These are phyloP conservation scores for Cromileptes altivelis DNA, from an alignment of 2,113 vertebrate genomes.

Conservation along the genomic window DNA sequence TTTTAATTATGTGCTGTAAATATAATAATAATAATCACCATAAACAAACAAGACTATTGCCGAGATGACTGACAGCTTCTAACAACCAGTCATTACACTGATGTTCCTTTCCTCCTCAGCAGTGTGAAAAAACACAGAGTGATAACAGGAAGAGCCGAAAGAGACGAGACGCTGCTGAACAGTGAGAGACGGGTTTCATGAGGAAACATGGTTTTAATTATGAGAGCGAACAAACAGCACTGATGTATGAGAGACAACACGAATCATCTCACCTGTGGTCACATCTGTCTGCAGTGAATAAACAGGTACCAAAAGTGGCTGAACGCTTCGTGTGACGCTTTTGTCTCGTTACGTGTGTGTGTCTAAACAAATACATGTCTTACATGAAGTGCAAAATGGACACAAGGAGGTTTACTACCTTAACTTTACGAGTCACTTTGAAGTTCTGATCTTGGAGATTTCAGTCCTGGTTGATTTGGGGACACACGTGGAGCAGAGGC, in stretches of 20 bases:
- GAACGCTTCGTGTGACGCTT: too few relatives aligned
- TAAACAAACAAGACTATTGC: slow-evolving; percentile 16
- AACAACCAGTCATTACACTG: background rate
- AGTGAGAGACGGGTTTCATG: background rate
- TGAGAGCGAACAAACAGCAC: background rate
- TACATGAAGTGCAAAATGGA: too few relatives aligned
- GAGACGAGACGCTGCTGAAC: background rate
- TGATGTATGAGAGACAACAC: background rate
- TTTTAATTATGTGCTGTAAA: slow-evolving; percentile 2
- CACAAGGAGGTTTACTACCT: too few relatives aligned
- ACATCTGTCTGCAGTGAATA: too few relatives aligned
- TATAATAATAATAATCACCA: background rate
- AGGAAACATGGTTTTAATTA: background rate
- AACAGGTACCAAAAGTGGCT: too few relatives aligned
- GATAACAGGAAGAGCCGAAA: background rate
- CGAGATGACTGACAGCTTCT: background rate
- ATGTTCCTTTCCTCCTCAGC: background rate
- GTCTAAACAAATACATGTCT: too few relatives aligned
- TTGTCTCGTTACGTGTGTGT: too few relatives aligned
- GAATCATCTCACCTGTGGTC: background rate
- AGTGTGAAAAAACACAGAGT: background rate
- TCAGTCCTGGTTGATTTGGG: too few relatives aligned
- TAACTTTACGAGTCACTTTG: too few relatives aligned
- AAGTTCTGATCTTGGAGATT: too few relatives aligned
- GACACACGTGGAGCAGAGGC: too few relatives aligned